Base-by-base conservation (phyloP, 2,113 vertebrate genomes). In the Thymallus thymallus region DNA sequence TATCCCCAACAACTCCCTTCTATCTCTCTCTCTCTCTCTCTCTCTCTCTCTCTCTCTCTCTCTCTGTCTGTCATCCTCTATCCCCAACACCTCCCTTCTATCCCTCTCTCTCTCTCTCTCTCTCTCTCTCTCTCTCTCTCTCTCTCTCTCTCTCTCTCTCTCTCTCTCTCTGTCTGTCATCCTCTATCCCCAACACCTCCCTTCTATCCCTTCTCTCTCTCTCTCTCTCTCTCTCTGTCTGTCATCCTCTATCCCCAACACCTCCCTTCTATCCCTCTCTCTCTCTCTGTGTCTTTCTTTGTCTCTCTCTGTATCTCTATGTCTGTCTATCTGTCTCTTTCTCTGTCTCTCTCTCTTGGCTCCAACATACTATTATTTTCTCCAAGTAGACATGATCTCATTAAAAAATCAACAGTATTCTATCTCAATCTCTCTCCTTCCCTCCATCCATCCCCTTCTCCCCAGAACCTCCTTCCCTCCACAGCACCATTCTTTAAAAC, bases 251-350 rank as follows among this genome's bases (percentile, higher is more conserved):
- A n/a, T n/a, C n/a, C n/a, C n/a, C n/a, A n/a, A n/a, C n/a, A n/a
- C n/a, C 70, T 66, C n/a, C 13, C 46, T 24, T 4, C 0, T 7
- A 0, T 7, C 35, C n/a, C 5, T 46, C 12, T 30, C 26, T 16
- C 24, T 56, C 68, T 60, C 75, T 72, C 30, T 23, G n/a, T 3
- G 14, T 48, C 51, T 73, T n/a, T 60, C 18, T 16, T n/a, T n/a
- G n/a, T n/a, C n/a, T n/a, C n/a, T n/a, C n/a, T 30, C 30, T 80
- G 68, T 80, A 87, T 92, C 1, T 35, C 1, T 35, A 1, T 35
- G 1, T 35, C 6, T 35, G 1, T 35, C 32, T 35, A 0, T 35
- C 32, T 35, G 6, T 35, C 6, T 29, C 1, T 2, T 3, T 29
- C 26, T 29, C 26, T 29, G 26, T 29, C 29, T 73, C 45, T 41